Evolutionary conservation across 2,113 vertebrate species (phyloP).

Genomic region (Nyctereutes procyonoides): DNA sequence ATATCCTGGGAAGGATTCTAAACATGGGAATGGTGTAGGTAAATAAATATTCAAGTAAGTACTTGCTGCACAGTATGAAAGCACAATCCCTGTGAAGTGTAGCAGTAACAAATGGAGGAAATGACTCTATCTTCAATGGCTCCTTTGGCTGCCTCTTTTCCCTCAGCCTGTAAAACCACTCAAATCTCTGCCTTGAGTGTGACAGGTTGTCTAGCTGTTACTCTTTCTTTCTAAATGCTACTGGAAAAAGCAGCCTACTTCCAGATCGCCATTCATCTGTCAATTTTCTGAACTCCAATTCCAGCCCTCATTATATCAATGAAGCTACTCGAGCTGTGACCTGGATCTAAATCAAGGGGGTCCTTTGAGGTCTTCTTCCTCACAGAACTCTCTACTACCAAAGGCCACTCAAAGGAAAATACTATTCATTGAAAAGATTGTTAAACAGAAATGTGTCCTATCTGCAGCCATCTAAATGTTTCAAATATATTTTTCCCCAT

Average conservation of each 20-base stretch:
- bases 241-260: background rate
- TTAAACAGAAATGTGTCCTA: background rate
- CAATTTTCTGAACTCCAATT: background rate
- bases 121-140: background rate
- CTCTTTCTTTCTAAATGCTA: background rate
- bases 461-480: background rate
- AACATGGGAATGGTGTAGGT: background rate
- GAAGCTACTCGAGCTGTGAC: background rate
- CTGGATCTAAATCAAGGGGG: background rate
- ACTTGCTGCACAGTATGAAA: background rate
- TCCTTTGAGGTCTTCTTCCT: background rate
- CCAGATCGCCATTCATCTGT: background rate
- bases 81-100: background rate
- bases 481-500: background rate
- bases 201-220: background rate
- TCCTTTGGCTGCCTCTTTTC: background rate
- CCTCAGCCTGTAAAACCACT: background rate
- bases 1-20: background rate
- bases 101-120: background rate
- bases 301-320: background rate
- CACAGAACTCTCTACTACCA: background rate
- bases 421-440: background rate
- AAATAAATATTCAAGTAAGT: background rate
- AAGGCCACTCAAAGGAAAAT: background rate
- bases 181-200: background rate